Percentiles rank a stretch among this genome's conserved stretches.
Conservation (phyloP, 2,888 invertebrate species). For the Campopleginae sp. region DNA sequence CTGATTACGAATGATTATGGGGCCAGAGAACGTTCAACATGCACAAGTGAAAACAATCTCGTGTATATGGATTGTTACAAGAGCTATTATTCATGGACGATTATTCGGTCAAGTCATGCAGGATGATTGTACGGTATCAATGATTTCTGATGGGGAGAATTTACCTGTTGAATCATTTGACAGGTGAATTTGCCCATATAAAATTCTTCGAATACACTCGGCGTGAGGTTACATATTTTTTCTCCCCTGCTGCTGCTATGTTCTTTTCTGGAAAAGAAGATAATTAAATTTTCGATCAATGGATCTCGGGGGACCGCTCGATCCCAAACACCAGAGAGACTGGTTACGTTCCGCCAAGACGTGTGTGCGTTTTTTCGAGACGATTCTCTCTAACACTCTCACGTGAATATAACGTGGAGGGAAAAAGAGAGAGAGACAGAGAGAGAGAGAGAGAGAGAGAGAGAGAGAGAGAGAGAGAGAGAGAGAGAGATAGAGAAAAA, state of each 20-base stretch:
- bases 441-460: constrained; percentile 20
- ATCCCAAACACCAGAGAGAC: constrained; percentile 41
- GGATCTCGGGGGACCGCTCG: constrained; percentile 44
- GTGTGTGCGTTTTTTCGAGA: constrained; percentile 43
- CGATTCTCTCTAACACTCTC: constrained; percentile 15
- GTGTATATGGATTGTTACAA: not conserved
- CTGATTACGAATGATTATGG: not conserved
- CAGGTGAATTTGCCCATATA: constrained; percentile 38
- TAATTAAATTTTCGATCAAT: constrained; percentile 63
- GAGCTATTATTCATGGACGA: not conserved
- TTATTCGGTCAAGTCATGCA: not conserved
- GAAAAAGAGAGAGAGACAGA: constrained; percentile 35
- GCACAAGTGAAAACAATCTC: not conserved
- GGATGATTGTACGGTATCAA: not conserved
- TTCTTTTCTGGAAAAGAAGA: constrained; percentile 37
- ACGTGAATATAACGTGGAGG: constrained; percentile 12
- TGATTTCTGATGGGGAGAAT: constrained; percentile 3
- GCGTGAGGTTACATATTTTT: constrained; percentile 58
- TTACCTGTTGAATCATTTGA: constrained; percentile 14
- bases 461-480: constrained; percentile 31
- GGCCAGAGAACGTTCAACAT: not conserved
- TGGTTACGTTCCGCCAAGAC: constrained; percentile 45
- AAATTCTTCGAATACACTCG: constrained; percentile 48
- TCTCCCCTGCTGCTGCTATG: not conserved
- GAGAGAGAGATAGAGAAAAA: constrained; percentile 35